Evolutionary conservation across 1,140 invertebrate genomes (phyloP).

Genomic region (Triops cancriformis): DNA sequence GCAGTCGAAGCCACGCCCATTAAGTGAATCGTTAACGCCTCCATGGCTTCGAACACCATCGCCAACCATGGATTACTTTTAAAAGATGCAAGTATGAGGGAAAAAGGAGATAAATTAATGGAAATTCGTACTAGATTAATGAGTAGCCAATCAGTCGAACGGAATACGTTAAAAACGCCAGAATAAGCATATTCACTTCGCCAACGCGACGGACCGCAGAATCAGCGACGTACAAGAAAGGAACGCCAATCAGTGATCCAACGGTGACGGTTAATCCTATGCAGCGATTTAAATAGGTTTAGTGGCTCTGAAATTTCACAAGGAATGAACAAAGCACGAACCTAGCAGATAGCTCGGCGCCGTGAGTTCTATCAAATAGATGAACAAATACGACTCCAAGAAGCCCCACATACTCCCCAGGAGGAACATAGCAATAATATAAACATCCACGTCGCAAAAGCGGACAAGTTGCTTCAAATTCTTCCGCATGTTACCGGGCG

Average conservation of each 20-base stretch:
- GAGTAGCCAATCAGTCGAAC: conserved; percentile 70
- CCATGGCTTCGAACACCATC: conserved; percentile 74
- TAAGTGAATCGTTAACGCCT: conserved; percentile 72
- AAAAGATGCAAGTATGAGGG: neutral
- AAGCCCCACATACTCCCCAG: conserved; percentile 74
- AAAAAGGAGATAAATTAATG: neutral
- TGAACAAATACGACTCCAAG: conserved; percentile 72
- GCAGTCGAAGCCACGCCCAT: conserved; percentile 80
- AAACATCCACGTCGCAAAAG: conserved; percentile 54
- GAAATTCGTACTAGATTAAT: conserved; percentile 59
- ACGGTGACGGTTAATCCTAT: conserved; percentile 68
- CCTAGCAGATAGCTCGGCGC: neutral
- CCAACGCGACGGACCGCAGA: conserved; percentile 68
- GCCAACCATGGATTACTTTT: conserved; percentile 73
- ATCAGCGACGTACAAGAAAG: conserved; percentile 69
- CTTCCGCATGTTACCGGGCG: conserved; percentile 29
- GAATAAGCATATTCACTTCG: conserved; percentile 68
- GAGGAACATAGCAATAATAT: conserved; percentile 65
- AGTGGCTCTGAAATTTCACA: neutral
- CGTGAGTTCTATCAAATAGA: conserved; percentile 51
- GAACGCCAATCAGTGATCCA: conserved; percentile 66
- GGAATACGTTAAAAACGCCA: conserved; percentile 71
- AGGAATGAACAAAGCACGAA: neutral
- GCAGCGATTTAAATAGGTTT: conserved; percentile 28
- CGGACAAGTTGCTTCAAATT: conserved; percentile 27